Base-by-base conservation (phyloP, 2,888 invertebrate species). In the Pasiphila rectangulata region DNA sequence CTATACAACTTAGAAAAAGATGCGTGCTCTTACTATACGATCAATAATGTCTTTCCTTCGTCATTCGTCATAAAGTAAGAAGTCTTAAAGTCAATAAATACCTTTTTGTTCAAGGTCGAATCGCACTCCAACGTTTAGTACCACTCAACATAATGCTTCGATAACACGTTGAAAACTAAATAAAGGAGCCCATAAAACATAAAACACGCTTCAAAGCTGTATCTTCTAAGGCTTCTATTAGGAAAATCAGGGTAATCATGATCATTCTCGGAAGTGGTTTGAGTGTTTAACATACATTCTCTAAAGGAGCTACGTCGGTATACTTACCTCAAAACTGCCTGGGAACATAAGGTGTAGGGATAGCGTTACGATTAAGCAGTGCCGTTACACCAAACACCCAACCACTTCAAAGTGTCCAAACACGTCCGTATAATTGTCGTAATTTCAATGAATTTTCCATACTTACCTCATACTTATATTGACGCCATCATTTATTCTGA, bases 201-300 rank as follows among this genome's bases (percentile, higher is more conserved):
- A 19, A 46, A 43, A 40, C 35, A 13, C 45, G 25, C 35, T 13
- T 50, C 41, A 48, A 51, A 51, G 40, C 37, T 34, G 38, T 41
- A 47, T 43, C 36, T 51, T 46, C 48, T 51, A 52, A 46, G 55
- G 50, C 40, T 53, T 35, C 39, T 44, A 45, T 53, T 50, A 51
- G 49, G 51, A 42, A 48, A 48, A 51, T 43, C 38, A 44, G 23
- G 54, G 45, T 45, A 46, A 53, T 49, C 49, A 42, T 48, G 46
- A 50, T 56, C 65, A 58, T 79, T 82, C 75, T 67, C 39, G 60
- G 76, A 80, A 80, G 67, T 63, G 57, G 67, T 73, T 48, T 32
- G 66, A 59, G 69, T 64, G 65, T 69, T 74, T 76, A 75, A 78
- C 75, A 75, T 63, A 75, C 75, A 78, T 83, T 79, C 75, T 65